These are phyloP conservation scores for Patagioenas fasciata DNA, from an alignment of 2,113 vertebrate species.

Conservation along the genomic window DNA sequence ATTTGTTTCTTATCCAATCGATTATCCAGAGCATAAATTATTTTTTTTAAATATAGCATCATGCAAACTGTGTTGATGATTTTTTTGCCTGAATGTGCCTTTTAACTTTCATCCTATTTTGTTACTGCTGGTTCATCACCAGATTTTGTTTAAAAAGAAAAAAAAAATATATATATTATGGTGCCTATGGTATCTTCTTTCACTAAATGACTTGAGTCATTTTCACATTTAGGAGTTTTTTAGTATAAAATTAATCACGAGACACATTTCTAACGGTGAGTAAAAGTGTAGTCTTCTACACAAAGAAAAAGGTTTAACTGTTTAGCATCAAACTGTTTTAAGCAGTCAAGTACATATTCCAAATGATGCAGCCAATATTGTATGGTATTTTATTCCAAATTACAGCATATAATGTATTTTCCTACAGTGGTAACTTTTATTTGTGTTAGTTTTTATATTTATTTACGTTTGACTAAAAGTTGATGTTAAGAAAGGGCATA, in stretches of 20 bases:
- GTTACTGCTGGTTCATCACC: constrained; percentile 52
- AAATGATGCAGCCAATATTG: constrained; percentile 10
- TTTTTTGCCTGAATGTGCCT: constrained; percentile 78
- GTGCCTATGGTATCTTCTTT: constrained; percentile 68
- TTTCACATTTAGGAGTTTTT: constrained; percentile 24
- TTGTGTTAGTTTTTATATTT: constrained; percentile 53
- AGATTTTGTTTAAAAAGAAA: constrained; percentile 31
- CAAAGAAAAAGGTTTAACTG: background rate
- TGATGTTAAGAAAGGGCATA: background rate
- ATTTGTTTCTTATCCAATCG: background rate
- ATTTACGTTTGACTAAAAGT: constrained; percentile 56
- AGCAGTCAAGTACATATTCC: constrained; percentile 20
- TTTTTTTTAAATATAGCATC: constrained; percentile 34
- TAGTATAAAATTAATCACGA: constrained; percentile 39
- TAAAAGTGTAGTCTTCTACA: constrained; percentile 25
- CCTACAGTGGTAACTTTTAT: background rate
- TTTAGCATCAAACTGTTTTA: background rate
- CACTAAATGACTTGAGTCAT: constrained; percentile 52
- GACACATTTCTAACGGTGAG: background rate
- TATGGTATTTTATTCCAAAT: constrained; percentile 1
- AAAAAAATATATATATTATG: constrained; percentile 48
- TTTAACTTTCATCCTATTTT: constrained; percentile 63
- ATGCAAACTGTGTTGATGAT: constrained; percentile 14
- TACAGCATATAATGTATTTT: constrained; percentile 30
- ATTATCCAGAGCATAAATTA: background rate